Percentiles rank a stretch among this genome's conserved stretches.
Evolutionary conservation across 1,140 invertebrate genomes (phyloP).

Genomic region (Achatina immaculata): DNA sequence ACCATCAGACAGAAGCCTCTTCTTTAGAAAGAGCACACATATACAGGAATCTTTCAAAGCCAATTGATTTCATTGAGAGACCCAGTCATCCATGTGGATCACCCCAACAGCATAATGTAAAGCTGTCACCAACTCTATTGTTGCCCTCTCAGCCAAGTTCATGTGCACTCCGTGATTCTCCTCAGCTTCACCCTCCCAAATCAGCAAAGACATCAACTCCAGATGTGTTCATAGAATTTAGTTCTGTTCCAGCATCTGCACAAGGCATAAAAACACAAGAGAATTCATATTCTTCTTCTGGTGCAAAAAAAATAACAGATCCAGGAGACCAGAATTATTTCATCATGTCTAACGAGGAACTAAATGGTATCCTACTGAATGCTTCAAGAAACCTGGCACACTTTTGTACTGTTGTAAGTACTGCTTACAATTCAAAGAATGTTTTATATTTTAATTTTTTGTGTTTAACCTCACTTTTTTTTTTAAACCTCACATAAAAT

Average conservation of each 20-base stretch:
- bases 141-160: background rate
- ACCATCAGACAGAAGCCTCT: background rate
- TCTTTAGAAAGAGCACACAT: background rate
- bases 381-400: background rate
- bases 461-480: too few species aligned
- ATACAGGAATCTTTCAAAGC: background rate
- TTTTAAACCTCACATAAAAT: too few species aligned
- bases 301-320: background rate
- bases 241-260: background rate
- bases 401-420: constrained; percentile 5
- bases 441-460: background rate
- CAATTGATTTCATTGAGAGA: background rate
- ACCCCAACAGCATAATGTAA: background rate
- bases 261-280: background rate
- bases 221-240: background rate
- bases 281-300: background rate
- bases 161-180: background rate
- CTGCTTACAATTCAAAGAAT: background rate
- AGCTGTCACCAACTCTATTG: background rate
- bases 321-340: background rate
- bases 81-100: background rate
- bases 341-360: background rate
- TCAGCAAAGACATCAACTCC: background rate
- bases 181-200: background rate
- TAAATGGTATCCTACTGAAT: background rate